Conservation (phyloP, 2,888 invertebrate genomes). For the Frankliniella fusca region DNA sequence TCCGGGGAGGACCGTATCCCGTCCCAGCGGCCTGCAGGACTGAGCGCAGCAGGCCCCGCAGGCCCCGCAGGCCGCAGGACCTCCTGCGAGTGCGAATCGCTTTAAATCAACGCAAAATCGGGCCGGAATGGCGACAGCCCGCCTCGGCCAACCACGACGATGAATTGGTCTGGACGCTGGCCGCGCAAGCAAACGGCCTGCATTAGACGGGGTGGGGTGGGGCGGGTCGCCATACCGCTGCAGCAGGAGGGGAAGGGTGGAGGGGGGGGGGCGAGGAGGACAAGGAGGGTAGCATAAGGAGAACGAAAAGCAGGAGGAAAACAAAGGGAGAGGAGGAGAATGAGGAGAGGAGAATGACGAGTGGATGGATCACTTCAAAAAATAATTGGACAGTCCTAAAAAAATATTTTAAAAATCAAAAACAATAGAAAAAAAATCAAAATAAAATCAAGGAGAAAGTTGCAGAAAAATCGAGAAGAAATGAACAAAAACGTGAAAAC, state of each 20-base stretch:
- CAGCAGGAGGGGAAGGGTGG: neutral
- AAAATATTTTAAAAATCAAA: too few relatives aligned
- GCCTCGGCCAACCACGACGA: neutral
- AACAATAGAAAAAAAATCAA: too few relatives aligned
- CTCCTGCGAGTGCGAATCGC: conserved; percentile 14
- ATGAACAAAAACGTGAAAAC: too few relatives aligned
- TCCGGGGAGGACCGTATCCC: neutral
- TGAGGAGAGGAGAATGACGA: too few relatives aligned
- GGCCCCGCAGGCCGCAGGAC: neutral
- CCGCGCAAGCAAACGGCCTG: conserved; percentile 13
- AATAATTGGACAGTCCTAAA: too few relatives aligned
- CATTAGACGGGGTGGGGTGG: neutral
- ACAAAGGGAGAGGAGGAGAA: too few relatives aligned
- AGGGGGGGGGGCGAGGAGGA: too few relatives aligned
- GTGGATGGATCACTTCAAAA: too few relatives aligned
- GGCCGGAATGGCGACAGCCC: neutral
- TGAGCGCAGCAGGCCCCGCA: neutral
- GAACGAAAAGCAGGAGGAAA: too few relatives aligned
- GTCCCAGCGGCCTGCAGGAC: neutral
- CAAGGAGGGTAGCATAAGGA: too few relatives aligned
- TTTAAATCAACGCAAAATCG: neutral
- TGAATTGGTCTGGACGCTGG: neutral
- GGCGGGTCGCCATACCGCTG: neutral
- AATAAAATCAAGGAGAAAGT: too few relatives aligned
- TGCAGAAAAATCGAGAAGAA: too few relatives aligned